These are phyloP conservation scores for Hemithea aestivaria DNA, from an alignment of 2,888 invertebrate genomes.

Conservation along the genomic window DNA sequence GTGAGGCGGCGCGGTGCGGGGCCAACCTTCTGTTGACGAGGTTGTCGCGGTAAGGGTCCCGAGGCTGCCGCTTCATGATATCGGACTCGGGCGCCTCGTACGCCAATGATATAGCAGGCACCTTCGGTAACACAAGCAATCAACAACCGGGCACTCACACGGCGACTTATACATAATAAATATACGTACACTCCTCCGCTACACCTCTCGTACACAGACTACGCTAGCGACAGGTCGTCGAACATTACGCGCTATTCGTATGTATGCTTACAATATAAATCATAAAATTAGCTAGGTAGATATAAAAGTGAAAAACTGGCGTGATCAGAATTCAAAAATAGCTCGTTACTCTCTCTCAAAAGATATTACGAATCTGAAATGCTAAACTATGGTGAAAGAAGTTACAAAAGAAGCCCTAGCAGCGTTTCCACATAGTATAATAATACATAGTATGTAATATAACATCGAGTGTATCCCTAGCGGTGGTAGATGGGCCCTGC, in stretches of 20 bases:
- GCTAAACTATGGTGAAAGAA: slow-evolving; percentile 64
- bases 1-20: slow-evolving; percentile 38
- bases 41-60: slow-evolving; percentile 98
- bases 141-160: slow-evolving; percentile 49
- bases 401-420: slow-evolving; percentile 62
- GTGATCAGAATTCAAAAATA: slow-evolving; percentile 57
- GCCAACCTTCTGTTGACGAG: slow-evolving; percentile 98
- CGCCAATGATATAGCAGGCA: slow-evolving; percentile 99
- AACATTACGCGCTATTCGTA: slow-evolving; percentile 40
- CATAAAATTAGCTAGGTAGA: slow-evolving; percentile 56
- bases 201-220: slow-evolving; percentile 40
- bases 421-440: slow-evolving; percentile 40
- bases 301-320: slow-evolving; percentile 59
- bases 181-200: slow-evolving; percentile 52
- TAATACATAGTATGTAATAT: slow-evolving; percentile 41
- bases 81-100: slow-evolving; percentile 99
- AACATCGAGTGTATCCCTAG: slow-evolving; percentile 41
- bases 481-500: slow-evolving; percentile 24
- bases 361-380: slow-evolving; percentile 51
- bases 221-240: slow-evolving; percentile 46
- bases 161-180: slow-evolving; percentile 53
- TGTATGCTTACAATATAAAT: slow-evolving; percentile 53
- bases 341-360: slow-evolving; percentile 47
- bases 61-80: slow-evolving; percentile 99
- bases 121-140: slow-evolving; percentile 85